Evolutionary conservation across 2,888 invertebrate genomes (phyloP).

Genomic region (Cosmia trapezina): DNA sequence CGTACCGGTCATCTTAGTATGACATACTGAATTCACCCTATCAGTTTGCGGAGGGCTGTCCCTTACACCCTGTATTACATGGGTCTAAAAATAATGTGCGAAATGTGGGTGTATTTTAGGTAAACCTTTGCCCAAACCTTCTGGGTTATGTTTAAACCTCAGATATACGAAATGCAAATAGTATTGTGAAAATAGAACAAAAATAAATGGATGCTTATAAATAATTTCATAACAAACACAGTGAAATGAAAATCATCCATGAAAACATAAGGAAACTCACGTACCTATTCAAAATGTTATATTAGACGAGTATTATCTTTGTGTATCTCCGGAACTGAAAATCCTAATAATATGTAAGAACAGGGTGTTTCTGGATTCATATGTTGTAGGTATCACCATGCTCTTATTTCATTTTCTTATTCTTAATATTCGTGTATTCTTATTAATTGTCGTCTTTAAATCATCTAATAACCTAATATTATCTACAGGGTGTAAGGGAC

Average conservation of each 20-base stretch:
- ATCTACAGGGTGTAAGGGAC: no score
- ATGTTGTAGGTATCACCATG: not conserved
- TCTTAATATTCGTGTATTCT: not conserved
- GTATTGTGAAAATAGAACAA: not conserved
- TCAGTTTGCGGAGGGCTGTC: no score
- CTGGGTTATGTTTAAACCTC: not conserved
- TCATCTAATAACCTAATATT: no score
- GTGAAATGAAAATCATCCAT: slow-evolving; percentile 1
- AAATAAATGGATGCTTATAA: not conserved
- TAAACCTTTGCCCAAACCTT: no score
- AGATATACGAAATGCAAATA: not conserved
- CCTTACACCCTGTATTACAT: no score
- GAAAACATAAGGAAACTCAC: slow-evolving; percentile 5
- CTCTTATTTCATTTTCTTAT: not conserved
- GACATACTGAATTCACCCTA: no score
- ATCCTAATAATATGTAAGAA: slow-evolving; percentile 1
- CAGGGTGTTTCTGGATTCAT: not conserved
- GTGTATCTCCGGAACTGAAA: not conserved
- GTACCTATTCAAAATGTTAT: not conserved
- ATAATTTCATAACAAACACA: not conserved
- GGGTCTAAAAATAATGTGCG: no score
- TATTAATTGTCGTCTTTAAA: not conserved
- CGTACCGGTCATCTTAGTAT: no score
- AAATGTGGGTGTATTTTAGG: no score
- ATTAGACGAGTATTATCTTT: slow-evolving; percentile 4